A percentile compares a stretch with the other conserved stretches of the same genome.
Conservation (phyloP, 2,797 vertebrate species). For the Holocentrus rufus region DNA sequence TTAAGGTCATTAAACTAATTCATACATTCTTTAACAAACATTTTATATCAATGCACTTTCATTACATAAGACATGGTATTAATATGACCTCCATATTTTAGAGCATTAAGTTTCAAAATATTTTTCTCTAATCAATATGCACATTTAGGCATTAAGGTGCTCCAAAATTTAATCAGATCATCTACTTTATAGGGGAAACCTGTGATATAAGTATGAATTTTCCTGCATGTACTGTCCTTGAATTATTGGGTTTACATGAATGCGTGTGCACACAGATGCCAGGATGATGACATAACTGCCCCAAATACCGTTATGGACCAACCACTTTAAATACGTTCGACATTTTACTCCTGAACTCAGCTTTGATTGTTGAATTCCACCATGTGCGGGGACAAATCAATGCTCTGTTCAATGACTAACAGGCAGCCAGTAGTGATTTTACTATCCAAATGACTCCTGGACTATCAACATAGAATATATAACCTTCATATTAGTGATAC, state of each 20-base stretch:
- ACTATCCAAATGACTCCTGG: neutral
- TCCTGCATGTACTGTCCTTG: neutral
- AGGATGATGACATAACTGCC: neutral
- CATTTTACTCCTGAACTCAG: neutral
- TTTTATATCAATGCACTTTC: too few species aligned
- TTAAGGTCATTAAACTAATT: too few species aligned
- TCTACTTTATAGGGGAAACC: too few species aligned
- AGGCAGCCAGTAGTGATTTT: neutral
- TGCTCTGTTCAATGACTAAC: neutral
- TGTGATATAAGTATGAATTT: too few species aligned
- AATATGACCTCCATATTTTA: too few species aligned
- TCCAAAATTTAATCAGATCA: too few species aligned
- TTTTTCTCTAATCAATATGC: too few species aligned
- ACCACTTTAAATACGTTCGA: neutral
- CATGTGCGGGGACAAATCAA: neutral
- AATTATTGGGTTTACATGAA: neutral
- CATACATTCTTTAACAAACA: too few species aligned
- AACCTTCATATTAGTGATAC: neutral
- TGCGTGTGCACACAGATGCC: neutral
- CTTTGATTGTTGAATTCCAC: constrained; percentile 4
- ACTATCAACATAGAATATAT: neutral
- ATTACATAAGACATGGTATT: too few species aligned
- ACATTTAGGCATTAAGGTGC: too few species aligned
- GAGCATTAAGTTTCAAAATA: too few species aligned
- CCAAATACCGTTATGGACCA: neutral